These are phyloP conservation scores for Herpailurus yagouaroundi DNA, from an alignment of 2,113 vertebrate genomes.

Conservation along the genomic window DNA sequence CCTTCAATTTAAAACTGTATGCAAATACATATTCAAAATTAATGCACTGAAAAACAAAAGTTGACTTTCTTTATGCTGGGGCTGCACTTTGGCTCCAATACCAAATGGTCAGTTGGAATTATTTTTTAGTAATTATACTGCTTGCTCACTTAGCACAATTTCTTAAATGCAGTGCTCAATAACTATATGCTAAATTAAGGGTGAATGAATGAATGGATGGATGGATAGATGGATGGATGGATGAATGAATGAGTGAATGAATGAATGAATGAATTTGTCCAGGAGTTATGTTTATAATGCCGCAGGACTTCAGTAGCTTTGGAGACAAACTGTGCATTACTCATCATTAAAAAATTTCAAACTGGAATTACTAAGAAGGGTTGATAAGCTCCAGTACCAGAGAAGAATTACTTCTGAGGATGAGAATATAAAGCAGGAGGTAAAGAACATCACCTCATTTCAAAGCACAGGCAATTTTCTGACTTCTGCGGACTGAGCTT, in stretches of 20 bases:
- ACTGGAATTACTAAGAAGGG: background rate
- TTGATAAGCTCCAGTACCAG: background rate
- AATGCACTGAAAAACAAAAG: background rate
- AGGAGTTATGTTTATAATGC: background rate
- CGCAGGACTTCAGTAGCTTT: background rate
- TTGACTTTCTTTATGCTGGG: background rate
- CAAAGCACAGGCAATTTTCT: background rate
- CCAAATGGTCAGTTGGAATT: background rate
- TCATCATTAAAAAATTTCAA: background rate
- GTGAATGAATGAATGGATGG: background rate
- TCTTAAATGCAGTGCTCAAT: background rate
- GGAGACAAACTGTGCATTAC: background rate
- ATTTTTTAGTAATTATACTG: background rate
- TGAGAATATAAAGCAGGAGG: background rate
- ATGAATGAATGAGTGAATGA: background rate
- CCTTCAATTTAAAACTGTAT: conserved; percentile 2
- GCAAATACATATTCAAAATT: background rate
- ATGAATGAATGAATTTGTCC: background rate
- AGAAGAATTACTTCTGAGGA: background rate
- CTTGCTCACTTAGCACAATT: background rate
- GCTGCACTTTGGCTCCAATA: background rate
- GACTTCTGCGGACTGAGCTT: background rate
- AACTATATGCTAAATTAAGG: background rate
- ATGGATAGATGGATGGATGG: background rate
- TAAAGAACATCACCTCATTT: background rate